A percentile compares a stretch with the other conserved stretches of the same genome.
Evolutionary conservation across 2,888 invertebrate genomes (phyloP).

Genomic region (Kuschelorhynchus macadamiae): DNA sequence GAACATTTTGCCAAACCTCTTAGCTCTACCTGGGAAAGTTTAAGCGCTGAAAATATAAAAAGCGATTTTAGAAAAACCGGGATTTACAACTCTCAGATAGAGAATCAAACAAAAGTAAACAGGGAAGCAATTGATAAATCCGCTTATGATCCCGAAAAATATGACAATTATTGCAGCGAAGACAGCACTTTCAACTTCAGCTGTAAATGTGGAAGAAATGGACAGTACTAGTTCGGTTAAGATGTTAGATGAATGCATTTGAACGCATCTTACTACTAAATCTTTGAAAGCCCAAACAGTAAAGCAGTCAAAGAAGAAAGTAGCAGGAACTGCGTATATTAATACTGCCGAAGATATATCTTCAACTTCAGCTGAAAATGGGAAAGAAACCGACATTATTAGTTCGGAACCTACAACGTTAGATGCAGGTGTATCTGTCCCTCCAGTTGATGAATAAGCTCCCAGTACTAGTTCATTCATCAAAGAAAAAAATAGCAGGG

Average conservation of each 20-base stretch:
- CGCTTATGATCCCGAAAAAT: too few species aligned
- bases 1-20: slow-evolving; percentile 4
- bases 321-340: slow-evolving; percentile 10
- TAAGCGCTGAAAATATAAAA: background rate
- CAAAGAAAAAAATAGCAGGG: slow-evolving; percentile 14
- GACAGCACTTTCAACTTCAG: too few species aligned
- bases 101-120: background rate
- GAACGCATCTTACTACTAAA: background rate
- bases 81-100: background rate
- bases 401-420: background rate
- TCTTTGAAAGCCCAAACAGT: background rate
- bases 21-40: slow-evolving; percentile 3
- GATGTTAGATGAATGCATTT: too few species aligned
- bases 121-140: background rate
- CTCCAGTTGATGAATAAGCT: background rate
- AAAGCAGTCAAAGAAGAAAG: background rate
- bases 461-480: background rate
- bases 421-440: background rate
- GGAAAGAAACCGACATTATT: background rate
- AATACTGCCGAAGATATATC: too few species aligned
- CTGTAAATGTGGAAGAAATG: background rate
- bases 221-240: background rate
- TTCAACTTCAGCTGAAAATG: too few species aligned
- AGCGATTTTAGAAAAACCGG: too few species aligned
- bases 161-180: too few species aligned